phyloP scores from a whole-genome alignment of 2,888 invertebrate genomes.

The Drosophila kuntzei region DNA sequence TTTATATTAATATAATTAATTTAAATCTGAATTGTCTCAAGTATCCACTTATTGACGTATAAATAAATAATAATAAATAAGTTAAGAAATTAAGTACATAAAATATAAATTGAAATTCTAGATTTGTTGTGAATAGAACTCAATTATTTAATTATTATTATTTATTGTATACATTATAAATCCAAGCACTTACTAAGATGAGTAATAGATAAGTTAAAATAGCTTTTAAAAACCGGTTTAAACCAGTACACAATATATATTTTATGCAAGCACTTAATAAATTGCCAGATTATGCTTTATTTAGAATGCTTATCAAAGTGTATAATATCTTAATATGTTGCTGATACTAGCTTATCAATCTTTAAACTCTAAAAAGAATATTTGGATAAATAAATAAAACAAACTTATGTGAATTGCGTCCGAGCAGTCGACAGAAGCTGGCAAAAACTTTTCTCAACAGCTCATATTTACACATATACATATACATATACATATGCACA shows the following conservation, averaged over 20 bases:
- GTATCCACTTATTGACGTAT: no score
- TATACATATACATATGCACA: background rate
- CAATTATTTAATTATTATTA: background rate
- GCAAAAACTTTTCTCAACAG: conserved; percentile 31
- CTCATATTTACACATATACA: conserved; percentile 13
- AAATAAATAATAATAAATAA: no score
- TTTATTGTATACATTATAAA: background rate
- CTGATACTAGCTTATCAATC: conserved; percentile 9
- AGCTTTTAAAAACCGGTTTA: background rate
- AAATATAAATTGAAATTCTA: no score
- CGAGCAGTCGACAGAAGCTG: background rate
- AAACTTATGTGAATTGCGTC: conserved; percentile 13
- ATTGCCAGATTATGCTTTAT: background rate
- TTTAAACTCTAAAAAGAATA: conserved; percentile 2
- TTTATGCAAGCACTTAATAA: background rate
- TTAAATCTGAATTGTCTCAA: no score
- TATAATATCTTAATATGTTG: background rate
- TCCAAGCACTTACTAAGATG: no score
- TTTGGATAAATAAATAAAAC: conserved; percentile 6
- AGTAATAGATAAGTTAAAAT: background rate
- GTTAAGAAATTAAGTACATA: no score
- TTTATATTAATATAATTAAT: no score
- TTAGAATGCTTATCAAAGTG: background rate
- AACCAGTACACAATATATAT: background rate
- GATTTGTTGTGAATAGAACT: no score